These are phyloP conservation scores for Notamacropus eugenii DNA, from an alignment of 2,797 vertebrate species.

Conservation along the genomic window DNA sequence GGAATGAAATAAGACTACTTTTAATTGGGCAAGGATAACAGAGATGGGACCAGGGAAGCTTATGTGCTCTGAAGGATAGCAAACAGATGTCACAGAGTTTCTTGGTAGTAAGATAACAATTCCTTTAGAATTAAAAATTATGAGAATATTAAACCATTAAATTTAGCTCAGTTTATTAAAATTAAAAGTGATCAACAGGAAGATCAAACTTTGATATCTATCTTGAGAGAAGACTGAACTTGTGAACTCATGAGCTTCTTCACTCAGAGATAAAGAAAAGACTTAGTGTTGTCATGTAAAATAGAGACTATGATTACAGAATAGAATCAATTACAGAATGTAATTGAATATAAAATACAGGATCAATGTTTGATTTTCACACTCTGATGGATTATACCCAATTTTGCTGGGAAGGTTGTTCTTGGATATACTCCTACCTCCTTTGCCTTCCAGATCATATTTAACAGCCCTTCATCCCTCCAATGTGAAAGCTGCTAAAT, in stretches of 20 bases:
- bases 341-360: neutral
- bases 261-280: neutral
- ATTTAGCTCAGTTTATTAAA: neutral
- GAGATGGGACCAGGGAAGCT: neutral
- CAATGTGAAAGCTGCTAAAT: too few species aligned
- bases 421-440: too few species aligned
- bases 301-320: neutral
- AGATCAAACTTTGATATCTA: neutral
- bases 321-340: neutral
- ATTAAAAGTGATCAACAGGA: neutral
- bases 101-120: neutral
- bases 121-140: neutral
- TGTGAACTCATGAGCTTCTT: neutral
- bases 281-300: neutral
- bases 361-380: neutral
- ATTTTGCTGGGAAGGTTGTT: neutral
- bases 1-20: neutral
- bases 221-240: neutral
- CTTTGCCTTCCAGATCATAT: too few species aligned
- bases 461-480: too few species aligned
- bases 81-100: neutral
- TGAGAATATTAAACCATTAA: neutral
- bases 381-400: neutral
- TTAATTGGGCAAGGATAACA: neutral
- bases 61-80: neutral